These are phyloP conservation scores for Tenebrosternarchus preto DNA, from an alignment of 2,113 vertebrate species.

Conservation along the genomic window DNA sequence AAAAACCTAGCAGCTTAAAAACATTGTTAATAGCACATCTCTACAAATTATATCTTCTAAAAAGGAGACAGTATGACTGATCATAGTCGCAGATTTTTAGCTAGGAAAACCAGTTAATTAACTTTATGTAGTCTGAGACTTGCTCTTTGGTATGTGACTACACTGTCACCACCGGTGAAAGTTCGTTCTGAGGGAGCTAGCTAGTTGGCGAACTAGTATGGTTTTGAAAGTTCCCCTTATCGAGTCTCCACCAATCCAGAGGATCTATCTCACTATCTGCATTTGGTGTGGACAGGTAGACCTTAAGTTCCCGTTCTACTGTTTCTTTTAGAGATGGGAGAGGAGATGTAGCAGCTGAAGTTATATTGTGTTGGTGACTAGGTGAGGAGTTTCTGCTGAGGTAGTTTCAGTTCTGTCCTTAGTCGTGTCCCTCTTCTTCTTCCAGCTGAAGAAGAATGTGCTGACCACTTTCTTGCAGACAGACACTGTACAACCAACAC, in stretches of 20 bases:
- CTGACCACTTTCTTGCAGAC: slow-evolving; percentile 36
- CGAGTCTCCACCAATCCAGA: slow-evolving; percentile 18
- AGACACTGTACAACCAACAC: slow-evolving; percentile 14
- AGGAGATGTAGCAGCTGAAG: background rate
- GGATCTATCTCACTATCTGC: slow-evolving; percentile 20
- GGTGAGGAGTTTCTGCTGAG: slow-evolving; percentile 19
- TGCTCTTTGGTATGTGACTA: no score
- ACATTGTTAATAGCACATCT: no score
- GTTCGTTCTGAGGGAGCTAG: background rate
- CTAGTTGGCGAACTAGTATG: background rate
- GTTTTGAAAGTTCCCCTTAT: background rate
- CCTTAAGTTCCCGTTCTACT: background rate
- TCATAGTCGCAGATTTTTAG: no score
- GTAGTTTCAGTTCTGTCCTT: slow-evolving; percentile 13
- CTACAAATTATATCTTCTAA: no score
- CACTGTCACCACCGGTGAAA: background rate
- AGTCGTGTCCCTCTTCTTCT: slow-evolving; percentile 23
- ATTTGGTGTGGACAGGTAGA: background rate
- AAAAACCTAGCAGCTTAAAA: no score
- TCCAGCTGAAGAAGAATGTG: slow-evolving; percentile 38
- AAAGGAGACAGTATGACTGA: no score
- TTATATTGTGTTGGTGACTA: slow-evolving; percentile 24
- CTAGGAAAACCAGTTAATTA: no score
- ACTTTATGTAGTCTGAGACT: no score
- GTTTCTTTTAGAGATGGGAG: background rate